Percentiles rank a stretch among this genome's conserved stretches.
Evolutionary conservation across 1,140 invertebrate species (phyloP).

Genomic region (Cyclina sinensis): DNA sequence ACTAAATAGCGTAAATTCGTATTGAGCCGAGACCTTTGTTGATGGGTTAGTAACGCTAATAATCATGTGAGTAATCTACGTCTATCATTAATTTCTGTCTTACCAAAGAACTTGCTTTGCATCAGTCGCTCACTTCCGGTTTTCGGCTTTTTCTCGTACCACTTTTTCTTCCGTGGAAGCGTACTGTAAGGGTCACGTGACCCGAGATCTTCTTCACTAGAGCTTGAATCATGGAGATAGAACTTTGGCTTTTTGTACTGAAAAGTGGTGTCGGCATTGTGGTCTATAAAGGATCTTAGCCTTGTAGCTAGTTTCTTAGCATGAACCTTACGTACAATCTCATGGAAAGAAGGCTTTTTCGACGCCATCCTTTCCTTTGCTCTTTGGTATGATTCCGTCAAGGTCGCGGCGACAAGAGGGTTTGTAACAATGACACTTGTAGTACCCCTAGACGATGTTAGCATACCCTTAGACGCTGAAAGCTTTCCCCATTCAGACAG

Average conservation of each 20-base stretch:
- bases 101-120: constrained; percentile 51
- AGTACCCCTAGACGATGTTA: not conserved
- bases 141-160: constrained; percentile 49
- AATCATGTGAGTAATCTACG: not conserved
- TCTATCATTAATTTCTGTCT: not conserved
- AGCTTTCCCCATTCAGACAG: not conserved
- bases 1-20: no score
- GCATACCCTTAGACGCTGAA: not conserved
- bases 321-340: constrained; percentile 8
- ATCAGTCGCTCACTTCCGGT: not conserved
- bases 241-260: constrained; percentile 15
- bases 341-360: not conserved
- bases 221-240: not conserved
- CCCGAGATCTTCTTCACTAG: constrained; percentile 15
- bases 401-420: not conserved
- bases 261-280: not conserved
- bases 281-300: constrained; percentile 14
- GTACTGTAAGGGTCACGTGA: constrained; percentile 7
- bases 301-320: not conserved
- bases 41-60: no score
- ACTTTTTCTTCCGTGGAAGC: not conserved
- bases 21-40: no score
- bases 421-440: constrained; percentile 31
- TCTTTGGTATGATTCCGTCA: constrained; percentile 15
- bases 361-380: constrained; percentile 6